Evolutionary conservation across 2,888 invertebrate species (phyloP).

Genomic region (Chironomus riparius): DNA sequence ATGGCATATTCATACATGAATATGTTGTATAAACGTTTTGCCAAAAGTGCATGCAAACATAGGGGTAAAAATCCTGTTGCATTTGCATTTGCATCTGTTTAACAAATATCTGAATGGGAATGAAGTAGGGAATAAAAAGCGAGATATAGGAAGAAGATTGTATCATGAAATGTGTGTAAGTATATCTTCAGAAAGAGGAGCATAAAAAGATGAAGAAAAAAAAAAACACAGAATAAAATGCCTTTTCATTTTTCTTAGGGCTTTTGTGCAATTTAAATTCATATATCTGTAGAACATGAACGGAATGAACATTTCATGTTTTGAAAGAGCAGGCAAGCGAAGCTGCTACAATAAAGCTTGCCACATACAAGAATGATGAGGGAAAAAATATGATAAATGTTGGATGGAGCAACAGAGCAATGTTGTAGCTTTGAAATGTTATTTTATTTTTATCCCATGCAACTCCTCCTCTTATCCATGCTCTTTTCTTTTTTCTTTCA

Average conservation of each 20-base stretch:
- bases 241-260: neutral
- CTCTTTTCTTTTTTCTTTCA: neutral
- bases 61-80: neutral
- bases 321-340: neutral
- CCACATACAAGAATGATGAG: neutral
- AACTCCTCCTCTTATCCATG: neutral
- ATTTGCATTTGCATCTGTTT: neutral
- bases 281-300: neutral
- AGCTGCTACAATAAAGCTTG: neutral
- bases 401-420: neutral
- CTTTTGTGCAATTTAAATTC: neutral
- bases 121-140: neutral
- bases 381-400: neutral
- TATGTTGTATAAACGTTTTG: neutral
- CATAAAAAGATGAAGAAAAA: neutral
- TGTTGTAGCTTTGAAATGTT: neutral
- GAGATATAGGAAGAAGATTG: neutral
- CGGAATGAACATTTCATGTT: neutral
- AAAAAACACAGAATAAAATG: neutral
- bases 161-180: neutral
- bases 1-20: neutral
- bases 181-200: neutral
- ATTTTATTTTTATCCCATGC: neutral
- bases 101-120: neutral
- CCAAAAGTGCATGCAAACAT: neutral